phyloP scores from a whole-genome alignment of 1,140 invertebrate genomes.

The Macrobrachium rosenbergii region DNA sequence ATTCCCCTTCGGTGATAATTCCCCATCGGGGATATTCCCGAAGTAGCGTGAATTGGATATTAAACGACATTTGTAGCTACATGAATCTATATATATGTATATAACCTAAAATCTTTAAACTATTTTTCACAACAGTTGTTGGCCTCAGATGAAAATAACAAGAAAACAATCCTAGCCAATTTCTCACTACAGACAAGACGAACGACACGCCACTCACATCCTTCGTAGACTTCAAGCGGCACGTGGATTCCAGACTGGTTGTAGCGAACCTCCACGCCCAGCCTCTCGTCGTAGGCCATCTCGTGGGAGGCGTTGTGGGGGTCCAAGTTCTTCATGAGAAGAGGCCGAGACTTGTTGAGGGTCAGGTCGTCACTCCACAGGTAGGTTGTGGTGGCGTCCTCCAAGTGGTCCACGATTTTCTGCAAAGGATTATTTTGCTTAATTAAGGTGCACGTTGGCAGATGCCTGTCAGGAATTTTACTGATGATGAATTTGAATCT shows the following conservation, averaged over 20 bases:
- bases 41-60: too few relatives aligned
- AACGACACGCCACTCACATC: conserved; percentile 42
- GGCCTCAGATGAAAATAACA: not conserved
- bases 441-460: too few relatives aligned
- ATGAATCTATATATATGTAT: too few relatives aligned
- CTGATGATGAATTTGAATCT: not conserved
- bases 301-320: conserved; percentile 19
- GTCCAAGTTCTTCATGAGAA: conserved; percentile 55
- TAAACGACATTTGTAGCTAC: too few relatives aligned
- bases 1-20: too few relatives aligned
- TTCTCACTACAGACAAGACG: too few relatives aligned
- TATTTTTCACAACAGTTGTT: too few relatives aligned
- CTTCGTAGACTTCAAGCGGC: conserved; percentile 48
- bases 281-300: conserved; percentile 16
- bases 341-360: conserved; percentile 38
- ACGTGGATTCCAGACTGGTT: conserved; percentile 50
- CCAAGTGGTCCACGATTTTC: conserved; percentile 46
- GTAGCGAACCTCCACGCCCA: conserved; percentile 29
- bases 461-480: too few relatives aligned
- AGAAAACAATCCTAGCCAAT: not conserved
- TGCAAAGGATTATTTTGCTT: not conserved
- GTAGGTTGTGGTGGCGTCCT: conserved; percentile 36
- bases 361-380: conserved; percentile 40
- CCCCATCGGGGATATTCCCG: too few relatives aligned
- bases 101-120: too few relatives aligned